Percentiles rank a stretch among this genome's conserved stretches.
Evolutionary conservation across 2,888 invertebrate genomes (phyloP).

Genomic region (Polyommatus icarus): DNA sequence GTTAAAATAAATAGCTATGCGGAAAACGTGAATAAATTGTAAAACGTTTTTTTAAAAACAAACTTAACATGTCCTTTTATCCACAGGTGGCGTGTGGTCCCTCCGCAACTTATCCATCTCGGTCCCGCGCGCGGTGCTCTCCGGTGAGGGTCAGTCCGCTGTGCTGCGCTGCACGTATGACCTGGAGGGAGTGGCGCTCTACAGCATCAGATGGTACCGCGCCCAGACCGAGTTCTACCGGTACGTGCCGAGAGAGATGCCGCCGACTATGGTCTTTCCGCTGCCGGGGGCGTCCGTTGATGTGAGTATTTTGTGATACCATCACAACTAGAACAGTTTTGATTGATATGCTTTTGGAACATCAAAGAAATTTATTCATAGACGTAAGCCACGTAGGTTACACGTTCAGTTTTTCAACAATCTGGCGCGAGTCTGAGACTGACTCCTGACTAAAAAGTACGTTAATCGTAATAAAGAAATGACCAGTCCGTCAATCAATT

Average conservation of each 20-base stretch:
- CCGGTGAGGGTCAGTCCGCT: conserved; percentile 75
- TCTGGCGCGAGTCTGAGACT: too few species aligned
- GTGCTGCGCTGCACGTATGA: conserved; percentile 81
- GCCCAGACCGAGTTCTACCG: conserved; percentile 88
- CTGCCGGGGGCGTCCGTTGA: conserved; percentile 85
- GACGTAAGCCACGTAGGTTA: too few species aligned
- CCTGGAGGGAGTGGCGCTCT: conserved; percentile 83
- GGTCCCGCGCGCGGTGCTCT: conserved; percentile 79
- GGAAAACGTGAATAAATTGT: too few species aligned
- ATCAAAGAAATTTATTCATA: too few species aligned
- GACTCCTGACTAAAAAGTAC: too few species aligned
- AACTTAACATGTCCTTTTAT: background rate
- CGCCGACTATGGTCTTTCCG: conserved; percentile 84
- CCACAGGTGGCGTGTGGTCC: conserved; percentile 71
- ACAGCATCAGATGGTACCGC: conserved; percentile 88
- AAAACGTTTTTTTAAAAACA: too few species aligned
- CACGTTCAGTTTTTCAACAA: too few species aligned
- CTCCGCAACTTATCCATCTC: conserved; percentile 71
- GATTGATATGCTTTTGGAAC: too few species aligned
- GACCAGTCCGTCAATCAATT: too few species aligned
- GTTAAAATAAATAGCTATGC: too few species aligned
- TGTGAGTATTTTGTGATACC: conserved; percentile 73
- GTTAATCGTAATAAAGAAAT: too few species aligned
- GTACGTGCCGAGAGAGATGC: conserved; percentile 86
- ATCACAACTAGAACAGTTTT: too few species aligned